Evolutionary conservation across 2,113 vertebrate genomes (phyloP), one percentile per base, ranked within the genome.

Genomic region (Struthio camelus): DNA sequence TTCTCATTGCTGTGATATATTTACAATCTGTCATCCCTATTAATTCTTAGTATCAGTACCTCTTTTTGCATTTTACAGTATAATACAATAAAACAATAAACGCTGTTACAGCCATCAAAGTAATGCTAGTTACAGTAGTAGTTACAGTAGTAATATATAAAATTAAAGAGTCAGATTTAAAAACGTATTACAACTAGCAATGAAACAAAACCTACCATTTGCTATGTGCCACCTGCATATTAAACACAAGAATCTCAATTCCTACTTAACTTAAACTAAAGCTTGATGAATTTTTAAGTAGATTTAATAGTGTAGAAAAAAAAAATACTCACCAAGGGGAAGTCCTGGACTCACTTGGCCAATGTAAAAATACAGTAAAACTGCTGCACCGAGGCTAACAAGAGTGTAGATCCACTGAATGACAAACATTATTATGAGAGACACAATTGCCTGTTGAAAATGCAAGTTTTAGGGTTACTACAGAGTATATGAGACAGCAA

Each of bases 391-490:
- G 72, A 99, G 98, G 95, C 98, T 99, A 85, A 98, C 94, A 48
- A 99, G 96, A 30, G 99, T 98, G 32, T 99, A 99, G 92, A 99
- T 98, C 99, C 99, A 99, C 95, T 99, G 98, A 96, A 99, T 99
- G 79, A 99, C 98, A 98, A 99, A 99, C 98, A 99, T 99, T 36
- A 99, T 99, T 65, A 98, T 42, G 83, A 99, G 87, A 40, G 99
- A 99, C 66, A 98, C 87, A 9, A 98, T 10, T 2, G 98, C 99
- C 99, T 99, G 97, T 93, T 80, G 80, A 80, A 64, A 92, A 92
- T 23, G 90, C 46, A 89, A 0, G 0, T 27, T 64, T 90, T 64
- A 65, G 56, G 50, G 67, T 93, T 73, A 92, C 4, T 13, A 9
- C 54, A 28, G 34, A 62, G n/a, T 23, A 66, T 2, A 1, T 42